These are phyloP conservation scores for Lampris incognitus DNA, from an alignment of 2,113 vertebrate genomes.

Conservation along the genomic window DNA sequence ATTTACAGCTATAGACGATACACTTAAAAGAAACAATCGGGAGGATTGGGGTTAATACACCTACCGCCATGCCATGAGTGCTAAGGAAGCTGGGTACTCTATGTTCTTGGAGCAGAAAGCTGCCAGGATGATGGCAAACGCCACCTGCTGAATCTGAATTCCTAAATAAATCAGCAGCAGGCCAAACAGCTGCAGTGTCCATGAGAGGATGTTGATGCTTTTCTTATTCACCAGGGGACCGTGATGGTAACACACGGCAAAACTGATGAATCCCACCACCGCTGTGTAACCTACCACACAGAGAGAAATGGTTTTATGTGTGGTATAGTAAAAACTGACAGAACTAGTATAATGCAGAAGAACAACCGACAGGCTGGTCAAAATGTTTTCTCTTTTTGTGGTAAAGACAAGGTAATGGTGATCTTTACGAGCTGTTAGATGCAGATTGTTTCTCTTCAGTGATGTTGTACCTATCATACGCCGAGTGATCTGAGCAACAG, in stretches of 20 bases:
- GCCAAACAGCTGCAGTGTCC: conserved; percentile 92
- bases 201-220: conserved; percentile 93
- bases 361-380: too few species aligned
- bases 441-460: too few species aligned
- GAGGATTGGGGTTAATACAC: conserved; percentile 18
- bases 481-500: too few species aligned
- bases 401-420: too few species aligned
- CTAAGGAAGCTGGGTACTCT: conserved; percentile 84
- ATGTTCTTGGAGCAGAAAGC: conserved; percentile 89
- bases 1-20: too few species aligned
- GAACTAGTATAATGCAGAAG: too few species aligned
- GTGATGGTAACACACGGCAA: conserved; percentile 92
- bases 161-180: conserved; percentile 88
- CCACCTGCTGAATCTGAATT: conserved; percentile 90
- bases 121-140: conserved; percentile 84
- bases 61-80: conserved; percentile 65
- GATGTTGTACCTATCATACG: too few species aligned
- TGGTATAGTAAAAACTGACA: too few species aligned
- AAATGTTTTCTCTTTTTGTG: too few species aligned
- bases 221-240: conserved; percentile 91
- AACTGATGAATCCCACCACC: conserved; percentile 90
- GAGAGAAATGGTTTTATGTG: neutral
- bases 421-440: too few species aligned
- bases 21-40: too few species aligned
- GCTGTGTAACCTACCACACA: conserved; percentile 84